Evolutionary conservation across 2,113 vertebrate species (phyloP).

Genomic region (Coptodon rendalli): DNA sequence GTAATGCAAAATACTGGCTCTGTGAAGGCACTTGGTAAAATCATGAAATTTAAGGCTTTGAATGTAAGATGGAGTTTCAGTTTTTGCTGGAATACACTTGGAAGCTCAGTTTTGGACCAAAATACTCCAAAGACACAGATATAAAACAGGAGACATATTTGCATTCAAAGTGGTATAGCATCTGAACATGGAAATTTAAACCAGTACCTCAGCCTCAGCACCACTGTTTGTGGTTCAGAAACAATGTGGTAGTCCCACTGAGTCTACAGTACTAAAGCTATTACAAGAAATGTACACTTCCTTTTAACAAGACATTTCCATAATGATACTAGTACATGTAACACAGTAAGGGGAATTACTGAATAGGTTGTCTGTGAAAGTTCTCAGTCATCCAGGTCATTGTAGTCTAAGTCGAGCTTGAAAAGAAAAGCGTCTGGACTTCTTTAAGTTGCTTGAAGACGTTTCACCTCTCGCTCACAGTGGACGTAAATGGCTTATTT

Average conservation of each 20-base stretch:
- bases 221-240: neutral
- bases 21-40: conserved; percentile 52
- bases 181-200: neutral
- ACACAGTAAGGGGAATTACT: no score
- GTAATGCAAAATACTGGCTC: conserved; percentile 43
- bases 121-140: neutral
- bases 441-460: no score
- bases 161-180: neutral
- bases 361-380: no score
- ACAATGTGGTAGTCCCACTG: neutral
- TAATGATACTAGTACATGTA: neutral
- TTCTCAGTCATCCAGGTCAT: no score
- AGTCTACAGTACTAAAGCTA: conserved; percentile 14
- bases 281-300: neutral
- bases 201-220: conserved; percentile 1
- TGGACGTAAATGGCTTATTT: no score
- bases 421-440: no score
- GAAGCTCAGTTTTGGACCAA: neutral
- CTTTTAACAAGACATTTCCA: neutral
- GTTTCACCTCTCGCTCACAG: no score
- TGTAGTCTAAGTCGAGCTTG: no score
- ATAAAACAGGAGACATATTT: neutral
- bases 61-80: neutral
- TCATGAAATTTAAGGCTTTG: neutral
- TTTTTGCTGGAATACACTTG: neutral